A percentile compares a stretch with the other conserved stretches of the same genome.
Evolutionary conservation across 1,140 invertebrate species (phyloP).

Genomic region (Pseudomyrmex pallidus): DNA sequence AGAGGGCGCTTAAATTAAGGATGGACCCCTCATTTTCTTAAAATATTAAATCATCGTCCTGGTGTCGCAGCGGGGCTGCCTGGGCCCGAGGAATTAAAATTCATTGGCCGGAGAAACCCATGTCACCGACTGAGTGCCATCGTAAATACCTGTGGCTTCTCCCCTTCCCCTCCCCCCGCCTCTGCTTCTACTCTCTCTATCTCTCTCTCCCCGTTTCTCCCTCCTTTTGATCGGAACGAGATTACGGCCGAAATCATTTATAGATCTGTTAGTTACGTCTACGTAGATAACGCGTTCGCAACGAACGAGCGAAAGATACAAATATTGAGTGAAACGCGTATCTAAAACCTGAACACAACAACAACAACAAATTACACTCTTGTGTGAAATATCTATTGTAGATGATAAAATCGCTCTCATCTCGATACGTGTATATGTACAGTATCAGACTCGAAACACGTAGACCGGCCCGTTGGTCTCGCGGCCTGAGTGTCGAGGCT

Average conservation of each 20-base stretch:
- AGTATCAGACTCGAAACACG: too few species aligned
- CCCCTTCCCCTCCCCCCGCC: background rate
- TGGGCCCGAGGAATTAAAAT: conserved; percentile 83
- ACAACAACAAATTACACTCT: too few species aligned
- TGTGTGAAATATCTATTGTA: too few species aligned
- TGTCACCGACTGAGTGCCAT: conserved; percentile 84
- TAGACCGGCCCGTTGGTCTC: too few species aligned
- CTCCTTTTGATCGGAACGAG: conserved; percentile 59
- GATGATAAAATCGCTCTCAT: too few species aligned
- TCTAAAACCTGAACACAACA: too few species aligned
- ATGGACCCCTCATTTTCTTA: conserved; percentile 83
- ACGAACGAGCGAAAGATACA: background rate
- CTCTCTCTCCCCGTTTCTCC: conserved; percentile 33
- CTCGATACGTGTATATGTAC: too few species aligned
- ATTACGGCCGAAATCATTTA: conserved; percentile 82
- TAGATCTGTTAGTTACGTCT: background rate
- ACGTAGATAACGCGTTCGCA: conserved; percentile 45
- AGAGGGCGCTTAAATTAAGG: conserved; percentile 80
- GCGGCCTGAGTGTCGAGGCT: too few species aligned
- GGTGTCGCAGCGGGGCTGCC: conserved; percentile 83
- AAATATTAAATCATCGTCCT: conserved; percentile 85
- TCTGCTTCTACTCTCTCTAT: conserved; percentile 60
- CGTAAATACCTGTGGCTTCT: conserved; percentile 82
- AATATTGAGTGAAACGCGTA: too few species aligned
- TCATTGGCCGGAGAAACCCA: conserved; percentile 85